phyloP scores from a whole-genome alignment of 2,113 vertebrate species.

The Actenoides lindsayi region DNA sequence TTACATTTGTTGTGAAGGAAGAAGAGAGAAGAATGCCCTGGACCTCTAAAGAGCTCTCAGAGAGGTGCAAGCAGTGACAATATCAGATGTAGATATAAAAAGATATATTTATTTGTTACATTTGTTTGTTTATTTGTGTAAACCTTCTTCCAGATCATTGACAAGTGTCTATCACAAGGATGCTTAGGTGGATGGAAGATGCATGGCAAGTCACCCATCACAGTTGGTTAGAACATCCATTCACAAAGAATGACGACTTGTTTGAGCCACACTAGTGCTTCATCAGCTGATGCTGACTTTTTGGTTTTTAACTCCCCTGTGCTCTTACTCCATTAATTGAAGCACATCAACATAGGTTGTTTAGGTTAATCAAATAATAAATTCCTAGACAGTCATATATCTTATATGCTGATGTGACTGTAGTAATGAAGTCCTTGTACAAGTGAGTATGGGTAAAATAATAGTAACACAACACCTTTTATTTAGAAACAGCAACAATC shows the following conservation, averaged over 20 bases:
- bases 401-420: background rate
- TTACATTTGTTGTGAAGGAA: background rate
- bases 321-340: background rate
- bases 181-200: background rate
- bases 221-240: background rate
- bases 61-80: background rate
- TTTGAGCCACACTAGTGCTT: background rate
- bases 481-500: background rate
- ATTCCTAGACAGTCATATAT: background rate
- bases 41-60: background rate
- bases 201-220: too few species aligned
- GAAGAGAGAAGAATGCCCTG: background rate
- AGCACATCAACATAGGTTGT: background rate
- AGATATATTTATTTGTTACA: background rate
- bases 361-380: background rate
- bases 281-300: background rate
- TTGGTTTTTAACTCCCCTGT: background rate
- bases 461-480: background rate
- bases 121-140: background rate
- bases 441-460: background rate
- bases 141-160: background rate
- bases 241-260: background rate
- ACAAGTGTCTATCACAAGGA: background rate
- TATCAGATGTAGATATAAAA: background rate
- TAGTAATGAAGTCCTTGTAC: background rate